A percentile compares a stretch with the other conserved stretches of the same genome.
Evolutionary conservation across 2,797 vertebrate species (phyloP).

Genomic region (Philypnodon macrostomus): DNA sequence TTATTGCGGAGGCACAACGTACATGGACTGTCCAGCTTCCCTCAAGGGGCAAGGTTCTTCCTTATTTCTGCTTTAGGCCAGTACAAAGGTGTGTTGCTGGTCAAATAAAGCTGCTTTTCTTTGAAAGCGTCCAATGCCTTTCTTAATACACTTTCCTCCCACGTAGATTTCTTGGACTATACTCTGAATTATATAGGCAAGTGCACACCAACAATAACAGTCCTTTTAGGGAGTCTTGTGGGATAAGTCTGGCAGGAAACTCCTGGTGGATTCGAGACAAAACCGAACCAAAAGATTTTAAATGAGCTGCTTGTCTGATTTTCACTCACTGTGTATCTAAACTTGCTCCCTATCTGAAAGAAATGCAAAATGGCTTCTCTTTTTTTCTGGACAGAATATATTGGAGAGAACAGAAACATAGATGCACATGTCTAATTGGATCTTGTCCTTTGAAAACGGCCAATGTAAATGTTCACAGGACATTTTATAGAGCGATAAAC

Average conservation of each 20-base stretch:
- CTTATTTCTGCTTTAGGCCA: constrained; percentile 14
- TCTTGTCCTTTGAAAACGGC: neutral
- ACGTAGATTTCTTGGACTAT: constrained; percentile 14
- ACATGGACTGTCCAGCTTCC: neutral
- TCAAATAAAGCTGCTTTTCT: constrained; percentile 13
- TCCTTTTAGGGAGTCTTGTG: constrained; percentile 31
- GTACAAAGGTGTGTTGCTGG: constrained; percentile 16
- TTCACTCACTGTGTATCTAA: constrained; percentile 40
- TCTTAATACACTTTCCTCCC: constrained; percentile 27
- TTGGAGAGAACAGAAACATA: neutral
- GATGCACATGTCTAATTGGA: neutral
- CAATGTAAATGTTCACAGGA: constrained; percentile 24
- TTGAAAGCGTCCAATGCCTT: constrained; percentile 23
- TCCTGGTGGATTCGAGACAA: constrained; percentile 53
- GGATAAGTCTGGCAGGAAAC: constrained; percentile 40
- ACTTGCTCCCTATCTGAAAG: constrained; percentile 39
- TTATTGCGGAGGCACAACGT: constrained; percentile 21
- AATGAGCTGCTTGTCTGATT: constrained; percentile 42
- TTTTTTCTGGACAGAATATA: constrained; percentile 17
- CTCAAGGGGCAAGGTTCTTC: constrained; percentile 4
- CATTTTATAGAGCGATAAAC: constrained; percentile 33
- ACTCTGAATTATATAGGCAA: constrained; percentile 17
- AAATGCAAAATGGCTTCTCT: constrained; percentile 39
- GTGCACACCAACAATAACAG: constrained; percentile 16
- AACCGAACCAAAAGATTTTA: constrained; percentile 55